Conservation (phyloP, 1,140 invertebrate species). For the Atta colombica region DNA sequence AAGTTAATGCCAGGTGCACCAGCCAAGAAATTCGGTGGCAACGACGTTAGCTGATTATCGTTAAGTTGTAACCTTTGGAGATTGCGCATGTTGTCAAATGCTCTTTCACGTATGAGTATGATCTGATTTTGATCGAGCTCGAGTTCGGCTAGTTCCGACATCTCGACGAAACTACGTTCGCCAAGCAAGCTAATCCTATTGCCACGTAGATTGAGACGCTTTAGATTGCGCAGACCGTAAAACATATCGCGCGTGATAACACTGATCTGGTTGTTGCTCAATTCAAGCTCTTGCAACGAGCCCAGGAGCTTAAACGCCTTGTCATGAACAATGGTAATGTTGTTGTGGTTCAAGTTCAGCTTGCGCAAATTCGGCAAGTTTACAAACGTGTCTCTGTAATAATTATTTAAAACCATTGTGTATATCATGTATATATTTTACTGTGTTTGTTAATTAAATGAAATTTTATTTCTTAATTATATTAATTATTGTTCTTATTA, state of each 20-base stretch:
- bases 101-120: constrained; percentile 89
- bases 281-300: constrained; percentile 89
- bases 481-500: neutral
- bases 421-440: neutral
- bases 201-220: constrained; percentile 89
- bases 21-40: constrained; percentile 89
- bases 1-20: constrained; percentile 89
- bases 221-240: constrained; percentile 89
- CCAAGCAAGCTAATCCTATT: constrained; percentile 91
- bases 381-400: constrained; percentile 88
- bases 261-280: constrained; percentile 90
- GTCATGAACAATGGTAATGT: constrained; percentile 91
- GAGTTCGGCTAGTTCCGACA: constrained; percentile 90
- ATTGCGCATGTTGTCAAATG: constrained; percentile 90
- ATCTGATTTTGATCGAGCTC: constrained; percentile 91
- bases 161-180: constrained; percentile 91
- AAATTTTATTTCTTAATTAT: neutral
- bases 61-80: constrained; percentile 90
- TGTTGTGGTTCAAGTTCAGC: constrained; percentile 90
- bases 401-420: neutral
- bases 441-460: neutral
- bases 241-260: constrained; percentile 91
- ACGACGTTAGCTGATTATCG: constrained; percentile 90
- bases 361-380: constrained; percentile 90
- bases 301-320: constrained; percentile 90